Evolutionary conservation across 1,140 invertebrate genomes (phyloP).

Genomic region (Lepidurus arcticus): DNA sequence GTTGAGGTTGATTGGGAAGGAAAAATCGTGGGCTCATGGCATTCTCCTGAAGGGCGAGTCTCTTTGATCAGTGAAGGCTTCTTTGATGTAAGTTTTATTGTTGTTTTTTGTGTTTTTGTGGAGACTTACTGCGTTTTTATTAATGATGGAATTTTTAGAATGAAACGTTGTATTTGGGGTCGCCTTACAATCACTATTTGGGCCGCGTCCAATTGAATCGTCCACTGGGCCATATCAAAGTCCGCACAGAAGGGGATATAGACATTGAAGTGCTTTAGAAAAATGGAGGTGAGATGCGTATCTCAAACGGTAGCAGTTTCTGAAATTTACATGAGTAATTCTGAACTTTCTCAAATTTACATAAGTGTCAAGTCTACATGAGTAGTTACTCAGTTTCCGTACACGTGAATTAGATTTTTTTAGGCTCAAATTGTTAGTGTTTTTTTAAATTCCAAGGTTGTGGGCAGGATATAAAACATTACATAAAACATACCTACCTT

Average conservation of each 20-base stretch:
- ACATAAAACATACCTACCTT: no score
- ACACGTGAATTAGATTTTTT: no score
- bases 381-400: no score
- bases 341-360: background rate
- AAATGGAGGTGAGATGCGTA: background rate
- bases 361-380: no score
- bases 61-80: slow-evolving; percentile 55
- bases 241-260: background rate
- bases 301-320: background rate
- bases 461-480: no score
- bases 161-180: slow-evolving; percentile 55
- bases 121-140: slow-evolving; percentile 35
- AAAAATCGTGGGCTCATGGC: slow-evolving; percentile 57
- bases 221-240: background rate
- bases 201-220: slow-evolving; percentile 51
- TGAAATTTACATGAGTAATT: background rate
- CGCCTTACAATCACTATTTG: slow-evolving; percentile 61
- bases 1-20: slow-evolving; percentile 60
- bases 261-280: background rate
- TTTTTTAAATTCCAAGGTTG: no score
- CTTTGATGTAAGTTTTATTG: slow-evolving; percentile 48
- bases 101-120: slow-evolving; percentile 41
- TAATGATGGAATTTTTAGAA: slow-evolving; percentile 43
- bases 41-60: slow-evolving; percentile 49
- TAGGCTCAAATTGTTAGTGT: no score